phyloP scores from a whole-genome alignment of 2,797 vertebrate genomes.

The Dipus sagitta region DNA sequence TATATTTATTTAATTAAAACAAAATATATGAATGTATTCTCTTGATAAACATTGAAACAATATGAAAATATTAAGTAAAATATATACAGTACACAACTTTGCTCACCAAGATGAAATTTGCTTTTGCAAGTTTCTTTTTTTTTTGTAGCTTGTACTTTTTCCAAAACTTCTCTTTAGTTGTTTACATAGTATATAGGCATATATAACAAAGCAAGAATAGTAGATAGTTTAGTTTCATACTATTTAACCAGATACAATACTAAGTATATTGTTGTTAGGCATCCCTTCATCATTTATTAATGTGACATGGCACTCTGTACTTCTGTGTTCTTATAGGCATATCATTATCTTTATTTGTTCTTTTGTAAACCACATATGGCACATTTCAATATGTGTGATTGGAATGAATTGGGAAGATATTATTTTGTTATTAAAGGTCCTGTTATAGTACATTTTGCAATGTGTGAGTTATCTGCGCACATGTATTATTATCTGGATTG shows the following conservation, averaged over 20 bases:
- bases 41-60: slow-evolving; percentile 45
- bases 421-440: background rate
- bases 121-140: background rate
- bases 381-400: background rate
- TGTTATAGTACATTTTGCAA: background rate
- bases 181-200: background rate
- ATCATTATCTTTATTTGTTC: background rate
- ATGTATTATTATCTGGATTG: background rate
- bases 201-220: background rate
- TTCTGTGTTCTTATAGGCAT: background rate
- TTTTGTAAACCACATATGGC: background rate
- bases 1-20: slow-evolving; percentile 69
- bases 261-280: background rate
- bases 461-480: background rate
- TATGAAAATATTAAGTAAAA: background rate
- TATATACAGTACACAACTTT: background rate
- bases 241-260: background rate
- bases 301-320: background rate
- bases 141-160: background rate
- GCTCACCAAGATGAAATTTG: background rate
- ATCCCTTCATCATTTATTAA: background rate
- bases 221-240: background rate
- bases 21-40: slow-evolving; percentile 43
- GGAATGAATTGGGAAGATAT: background rate
- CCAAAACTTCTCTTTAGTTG: background rate